phyloP scores from a whole-genome alignment of 2,113 vertebrate genomes.

The Nannospalax galili region DNA sequence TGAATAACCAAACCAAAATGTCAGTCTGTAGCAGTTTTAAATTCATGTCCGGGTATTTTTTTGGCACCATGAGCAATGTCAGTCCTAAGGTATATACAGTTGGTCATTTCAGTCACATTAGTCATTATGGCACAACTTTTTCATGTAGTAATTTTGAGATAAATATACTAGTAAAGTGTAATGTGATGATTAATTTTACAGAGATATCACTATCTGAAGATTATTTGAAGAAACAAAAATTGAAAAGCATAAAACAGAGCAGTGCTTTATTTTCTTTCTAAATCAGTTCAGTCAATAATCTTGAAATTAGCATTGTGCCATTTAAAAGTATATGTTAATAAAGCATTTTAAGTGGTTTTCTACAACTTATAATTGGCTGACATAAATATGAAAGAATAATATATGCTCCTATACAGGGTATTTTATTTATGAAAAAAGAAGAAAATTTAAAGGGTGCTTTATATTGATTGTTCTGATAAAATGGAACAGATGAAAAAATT shows the following conservation, averaged over 20 bases:
- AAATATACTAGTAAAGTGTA: not conserved
- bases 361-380: not conserved
- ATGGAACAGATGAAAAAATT: conserved; percentile 20
- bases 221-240: not conserved
- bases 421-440: conserved; percentile 46
- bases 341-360: not conserved
- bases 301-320: not conserved
- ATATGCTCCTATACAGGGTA: not conserved
- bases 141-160: not conserved
- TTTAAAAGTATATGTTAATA: not conserved
- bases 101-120: not conserved
- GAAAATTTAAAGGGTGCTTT: not conserved
- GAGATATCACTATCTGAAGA: not conserved
- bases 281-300: not conserved
- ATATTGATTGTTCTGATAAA: not conserved
- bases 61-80: not conserved
- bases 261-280: conserved; percentile 27
- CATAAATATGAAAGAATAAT: not conserved
- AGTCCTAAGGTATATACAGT: not conserved
- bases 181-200: not conserved
- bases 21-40: not conserved
- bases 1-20: not conserved
- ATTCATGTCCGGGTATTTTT: not conserved
- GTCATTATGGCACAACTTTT: not conserved
- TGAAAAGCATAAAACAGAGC: not conserved